Evolutionary conservation across 2,113 vertebrate genomes (phyloP).

Genomic region (Hydropotes inermis): DNA sequence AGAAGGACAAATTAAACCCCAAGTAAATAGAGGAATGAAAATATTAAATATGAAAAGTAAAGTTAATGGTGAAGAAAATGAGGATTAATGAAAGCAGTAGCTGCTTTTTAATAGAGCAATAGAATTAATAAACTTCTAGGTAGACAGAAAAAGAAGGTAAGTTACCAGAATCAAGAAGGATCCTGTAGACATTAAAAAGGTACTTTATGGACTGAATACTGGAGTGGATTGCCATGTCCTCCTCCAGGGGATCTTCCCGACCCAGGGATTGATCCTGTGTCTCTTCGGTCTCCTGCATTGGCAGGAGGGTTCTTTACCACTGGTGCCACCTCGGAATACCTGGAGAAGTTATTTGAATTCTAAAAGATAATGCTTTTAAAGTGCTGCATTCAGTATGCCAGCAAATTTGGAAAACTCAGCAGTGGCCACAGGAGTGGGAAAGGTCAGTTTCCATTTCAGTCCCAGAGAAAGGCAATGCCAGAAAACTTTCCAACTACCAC

Average conservation of each 20-base stretch:
- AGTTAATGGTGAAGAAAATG: background rate
- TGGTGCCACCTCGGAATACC: background rate
- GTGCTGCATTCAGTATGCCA: background rate
- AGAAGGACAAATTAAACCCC: background rate
- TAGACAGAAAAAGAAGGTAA: background rate
- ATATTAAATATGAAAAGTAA: background rate
- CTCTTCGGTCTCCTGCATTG: background rate
- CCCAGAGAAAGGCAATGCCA: background rate
- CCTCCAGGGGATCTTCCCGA: background rate
- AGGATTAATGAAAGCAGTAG: background rate
- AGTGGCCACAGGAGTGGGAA: background rate
- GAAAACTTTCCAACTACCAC: background rate
- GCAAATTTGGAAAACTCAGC: background rate
- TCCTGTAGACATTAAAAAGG: background rate
- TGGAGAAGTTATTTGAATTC: background rate
- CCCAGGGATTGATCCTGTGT: background rate
- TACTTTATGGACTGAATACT: background rate
- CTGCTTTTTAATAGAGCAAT: background rate
- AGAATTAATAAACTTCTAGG: background rate
- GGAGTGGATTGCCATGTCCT: background rate
- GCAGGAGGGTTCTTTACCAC: background rate
- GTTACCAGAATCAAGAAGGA: background rate
- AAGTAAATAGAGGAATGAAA: background rate
- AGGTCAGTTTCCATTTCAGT: background rate
- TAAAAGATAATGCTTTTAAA: background rate